Percentiles rank a stretch among this genome's conserved stretches.
These are phyloP conservation scores for Protobothrops flavoviridis DNA, from an alignment of 2,113 vertebrate species.

Conservation along the genomic window DNA sequence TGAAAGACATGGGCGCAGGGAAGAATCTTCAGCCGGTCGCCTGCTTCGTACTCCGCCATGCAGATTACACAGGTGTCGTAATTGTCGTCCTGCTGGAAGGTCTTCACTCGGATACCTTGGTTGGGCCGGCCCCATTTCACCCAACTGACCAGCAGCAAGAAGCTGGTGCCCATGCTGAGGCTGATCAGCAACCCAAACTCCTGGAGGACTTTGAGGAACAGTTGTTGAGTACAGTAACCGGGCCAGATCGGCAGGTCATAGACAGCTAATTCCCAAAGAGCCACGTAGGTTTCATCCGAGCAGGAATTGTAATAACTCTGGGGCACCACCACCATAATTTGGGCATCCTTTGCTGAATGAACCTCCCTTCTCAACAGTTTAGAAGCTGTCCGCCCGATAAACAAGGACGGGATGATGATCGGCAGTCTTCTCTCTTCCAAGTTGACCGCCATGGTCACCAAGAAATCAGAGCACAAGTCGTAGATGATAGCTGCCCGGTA, in stretches of 20 bases:
- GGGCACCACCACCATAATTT: constrained; percentile 74
- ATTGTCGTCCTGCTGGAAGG: background rate
- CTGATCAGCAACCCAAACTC: background rate
- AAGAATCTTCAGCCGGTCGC: constrained; percentile 49
- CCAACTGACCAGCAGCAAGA: rapidly evolving
- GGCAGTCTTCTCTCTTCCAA: constrained; percentile 69
- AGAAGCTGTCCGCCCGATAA: constrained; percentile 64
- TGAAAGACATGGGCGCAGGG: constrained; percentile 72
- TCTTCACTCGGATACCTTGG: background rate
- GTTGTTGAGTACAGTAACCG: background rate
- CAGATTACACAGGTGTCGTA: constrained; percentile 61
- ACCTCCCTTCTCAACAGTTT: constrained; percentile 32
- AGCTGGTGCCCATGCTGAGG: background rate
- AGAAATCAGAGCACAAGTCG: constrained; percentile 76
- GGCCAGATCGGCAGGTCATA: background rate
- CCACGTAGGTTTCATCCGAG: constrained; percentile 70
- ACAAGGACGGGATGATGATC: constrained; percentile 80
- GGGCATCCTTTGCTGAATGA: constrained; percentile 48
- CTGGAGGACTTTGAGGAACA: background rate
- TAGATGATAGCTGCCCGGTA: constrained; percentile 78
- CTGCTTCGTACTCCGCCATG: constrained; percentile 51
- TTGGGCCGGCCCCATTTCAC: background rate
- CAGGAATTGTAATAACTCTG: constrained; percentile 80
- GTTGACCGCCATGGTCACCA: constrained; percentile 75
- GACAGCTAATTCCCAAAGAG: constrained; percentile 28